These are phyloP conservation scores for Eupithecia centaureata DNA, from an alignment of 2,888 invertebrate genomes.

Conservation along the genomic window DNA sequence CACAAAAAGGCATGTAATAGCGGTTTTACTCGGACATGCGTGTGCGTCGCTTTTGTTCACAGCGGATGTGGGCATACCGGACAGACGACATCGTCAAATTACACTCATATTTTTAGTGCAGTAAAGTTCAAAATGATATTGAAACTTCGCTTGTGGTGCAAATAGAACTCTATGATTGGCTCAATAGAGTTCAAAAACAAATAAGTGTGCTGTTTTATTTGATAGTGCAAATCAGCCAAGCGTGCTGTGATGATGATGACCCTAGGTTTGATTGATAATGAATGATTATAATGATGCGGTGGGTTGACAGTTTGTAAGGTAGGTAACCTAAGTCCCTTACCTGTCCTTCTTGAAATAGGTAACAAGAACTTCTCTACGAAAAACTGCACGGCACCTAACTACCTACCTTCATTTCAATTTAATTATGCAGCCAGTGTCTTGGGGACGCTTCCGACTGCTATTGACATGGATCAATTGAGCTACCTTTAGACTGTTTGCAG, in stretches of 20 bases:
- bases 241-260: constrained; percentile 37
- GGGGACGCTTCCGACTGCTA: too few relatives aligned
- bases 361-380: too few relatives aligned
- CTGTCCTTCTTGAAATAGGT: too few relatives aligned
- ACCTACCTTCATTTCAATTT: too few relatives aligned
- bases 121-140: constrained; percentile 26
- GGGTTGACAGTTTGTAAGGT: neutral
- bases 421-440: too few relatives aligned
- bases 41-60: constrained; percentile 43
- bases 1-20: constrained; percentile 78
- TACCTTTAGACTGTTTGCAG: too few relatives aligned
- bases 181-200: constrained; percentile 26
- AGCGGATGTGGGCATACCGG: constrained; percentile 44
- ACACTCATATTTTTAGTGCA: constrained; percentile 19
- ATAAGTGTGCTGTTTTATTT: neutral
- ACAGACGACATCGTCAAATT: constrained; percentile 21
- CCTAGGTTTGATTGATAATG: constrained; percentile 40
- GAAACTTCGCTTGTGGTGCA: neutral
- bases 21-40: constrained; percentile 60
- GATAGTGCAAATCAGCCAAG: constrained; percentile 27
- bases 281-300: constrained; percentile 23
- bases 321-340: too few relatives aligned
- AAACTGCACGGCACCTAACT: too few relatives aligned
- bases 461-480: too few relatives aligned
- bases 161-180: constrained; percentile 20